Conservation (phyloP, 2,888 invertebrate species). For the Alloplasta piceator region DNA sequence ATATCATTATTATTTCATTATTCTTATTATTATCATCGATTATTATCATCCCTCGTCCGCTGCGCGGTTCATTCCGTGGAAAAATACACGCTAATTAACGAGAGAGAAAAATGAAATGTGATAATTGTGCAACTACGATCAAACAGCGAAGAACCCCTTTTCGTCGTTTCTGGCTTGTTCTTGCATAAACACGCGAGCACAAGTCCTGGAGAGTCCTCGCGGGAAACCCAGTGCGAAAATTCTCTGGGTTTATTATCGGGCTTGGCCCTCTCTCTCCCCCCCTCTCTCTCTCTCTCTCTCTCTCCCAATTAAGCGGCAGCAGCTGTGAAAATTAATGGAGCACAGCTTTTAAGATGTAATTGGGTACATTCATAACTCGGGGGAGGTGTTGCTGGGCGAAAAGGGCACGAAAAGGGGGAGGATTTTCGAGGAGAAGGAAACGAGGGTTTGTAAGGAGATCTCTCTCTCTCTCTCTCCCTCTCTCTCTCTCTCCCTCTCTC, state of each 20-base stretch:
- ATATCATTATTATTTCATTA: conserved; percentile 45
- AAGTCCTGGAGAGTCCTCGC: conserved; percentile 60
- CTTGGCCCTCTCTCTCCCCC: conserved; percentile 81
- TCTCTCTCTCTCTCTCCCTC: conserved; percentile 30
- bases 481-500: conserved; percentile 14
- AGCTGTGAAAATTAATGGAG: conserved; percentile 87
- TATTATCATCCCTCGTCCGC: not conserved
- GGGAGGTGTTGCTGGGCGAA: conserved; percentile 67
- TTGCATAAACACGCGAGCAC: conserved; percentile 49
- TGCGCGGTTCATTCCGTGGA: not conserved
- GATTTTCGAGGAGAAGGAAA: conserved; percentile 49
- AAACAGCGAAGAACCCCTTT: conserved; percentile 42
- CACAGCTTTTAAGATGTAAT: conserved; percentile 87
- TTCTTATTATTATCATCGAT: conserved; percentile 27
- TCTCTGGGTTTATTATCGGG: conserved; percentile 85
- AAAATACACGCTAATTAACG: conserved; percentile 13
- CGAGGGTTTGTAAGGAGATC: conserved; percentile 37
- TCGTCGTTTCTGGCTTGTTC: conserved; percentile 7
- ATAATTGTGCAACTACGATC: conserved; percentile 29
- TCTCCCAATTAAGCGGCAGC: conserved; percentile 86
- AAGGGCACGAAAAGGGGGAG: conserved; percentile 35
- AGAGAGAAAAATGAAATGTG: conserved; percentile 14
- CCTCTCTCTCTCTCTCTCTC: conserved; percentile 77
- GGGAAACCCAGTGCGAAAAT: conserved; percentile 63
- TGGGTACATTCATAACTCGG: conserved; percentile 87